A percentile compares a stretch with the other conserved stretches of the same genome.
phyloP scores from a whole-genome alignment of 2,797 vertebrate genomes.

The Tauraco hartlaubi region DNA sequence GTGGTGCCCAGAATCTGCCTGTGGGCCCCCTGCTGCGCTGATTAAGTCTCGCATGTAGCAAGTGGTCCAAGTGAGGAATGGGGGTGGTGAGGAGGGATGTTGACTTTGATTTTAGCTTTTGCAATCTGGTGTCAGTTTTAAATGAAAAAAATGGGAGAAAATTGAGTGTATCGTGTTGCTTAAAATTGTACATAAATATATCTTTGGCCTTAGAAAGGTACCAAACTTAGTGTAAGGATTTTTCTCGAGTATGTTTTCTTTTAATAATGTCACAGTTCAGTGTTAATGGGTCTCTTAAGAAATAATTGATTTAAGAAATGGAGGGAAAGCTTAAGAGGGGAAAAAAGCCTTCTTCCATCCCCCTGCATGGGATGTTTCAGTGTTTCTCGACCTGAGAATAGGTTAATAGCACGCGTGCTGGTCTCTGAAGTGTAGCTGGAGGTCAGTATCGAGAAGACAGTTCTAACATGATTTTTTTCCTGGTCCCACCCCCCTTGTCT shows the following conservation, averaged over 20 bases:
- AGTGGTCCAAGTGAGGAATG: background rate
- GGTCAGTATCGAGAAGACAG: accelerated
- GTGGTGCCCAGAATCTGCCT: background rate
- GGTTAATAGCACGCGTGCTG: background rate
- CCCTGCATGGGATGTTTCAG: background rate
- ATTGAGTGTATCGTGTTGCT: background rate
- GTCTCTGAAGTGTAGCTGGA: background rate
- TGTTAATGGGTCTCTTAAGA: background rate
- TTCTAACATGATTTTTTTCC: background rate
- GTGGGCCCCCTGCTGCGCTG: background rate
- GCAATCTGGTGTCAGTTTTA: background rate
- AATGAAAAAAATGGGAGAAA: background rate
- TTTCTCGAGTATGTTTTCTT: background rate
- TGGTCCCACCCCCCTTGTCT: too few relatives aligned
- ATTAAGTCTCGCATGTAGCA: background rate
- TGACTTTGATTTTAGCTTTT: background rate
- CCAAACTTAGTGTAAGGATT: background rate
- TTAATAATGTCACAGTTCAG: background rate
- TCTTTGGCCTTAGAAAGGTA: background rate
- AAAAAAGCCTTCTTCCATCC: background rate
- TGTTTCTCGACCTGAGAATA: background rate
- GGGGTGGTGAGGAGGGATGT: too few relatives aligned
- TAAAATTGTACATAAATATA: background rate
- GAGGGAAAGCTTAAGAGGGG: accelerated
- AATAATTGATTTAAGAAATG: background rate